Percentiles rank a stretch among this genome's conserved stretches.
Conservation (phyloP, 1,140 invertebrate species). For the Orchestia grillus region DNA sequence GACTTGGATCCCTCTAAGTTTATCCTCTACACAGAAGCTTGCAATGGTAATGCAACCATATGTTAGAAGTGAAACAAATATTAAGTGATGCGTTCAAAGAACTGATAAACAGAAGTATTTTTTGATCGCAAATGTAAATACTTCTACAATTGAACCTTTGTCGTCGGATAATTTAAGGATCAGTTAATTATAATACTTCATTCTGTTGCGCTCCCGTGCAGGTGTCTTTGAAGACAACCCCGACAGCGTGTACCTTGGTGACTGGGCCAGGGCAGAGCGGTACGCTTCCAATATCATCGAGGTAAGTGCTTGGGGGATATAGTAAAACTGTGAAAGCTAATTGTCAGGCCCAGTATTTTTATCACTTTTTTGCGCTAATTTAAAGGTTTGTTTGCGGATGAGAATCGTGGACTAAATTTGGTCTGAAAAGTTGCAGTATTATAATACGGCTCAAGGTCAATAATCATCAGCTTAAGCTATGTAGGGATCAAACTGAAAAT, state of each 20-base stretch:
- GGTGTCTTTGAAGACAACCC: constrained; percentile 1
- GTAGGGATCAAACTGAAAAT: too few relatives aligned
- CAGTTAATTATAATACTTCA: not conserved
- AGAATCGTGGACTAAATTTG: not conserved
- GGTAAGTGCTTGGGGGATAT: not conserved
- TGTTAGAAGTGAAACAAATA: not conserved
- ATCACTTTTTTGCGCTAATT: not conserved
- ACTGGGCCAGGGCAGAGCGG: constrained; percentile 72
- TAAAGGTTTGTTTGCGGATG: not conserved
- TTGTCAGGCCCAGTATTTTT: not conserved
- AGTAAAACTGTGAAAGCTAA: not conserved
- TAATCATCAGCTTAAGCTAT: too few relatives aligned
- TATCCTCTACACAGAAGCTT: constrained; percentile 83
- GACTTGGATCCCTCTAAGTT: constrained; percentile 79
- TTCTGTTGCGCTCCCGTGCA: not conserved
- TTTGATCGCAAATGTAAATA: not conserved
- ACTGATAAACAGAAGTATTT: not conserved
- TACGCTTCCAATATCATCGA: constrained; percentile 53
- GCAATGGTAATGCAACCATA: constrained; percentile 71
- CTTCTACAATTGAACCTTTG: not conserved
- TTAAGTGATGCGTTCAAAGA: not conserved
- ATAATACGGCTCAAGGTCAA: too few relatives aligned
- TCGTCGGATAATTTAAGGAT: not conserved
- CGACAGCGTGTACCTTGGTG: constrained; percentile 73
- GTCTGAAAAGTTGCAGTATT: too few relatives aligned